Evolutionary conservation across 2,888 invertebrate species (phyloP).

Genomic region (Hirtodrosophila histrioides): DNA sequence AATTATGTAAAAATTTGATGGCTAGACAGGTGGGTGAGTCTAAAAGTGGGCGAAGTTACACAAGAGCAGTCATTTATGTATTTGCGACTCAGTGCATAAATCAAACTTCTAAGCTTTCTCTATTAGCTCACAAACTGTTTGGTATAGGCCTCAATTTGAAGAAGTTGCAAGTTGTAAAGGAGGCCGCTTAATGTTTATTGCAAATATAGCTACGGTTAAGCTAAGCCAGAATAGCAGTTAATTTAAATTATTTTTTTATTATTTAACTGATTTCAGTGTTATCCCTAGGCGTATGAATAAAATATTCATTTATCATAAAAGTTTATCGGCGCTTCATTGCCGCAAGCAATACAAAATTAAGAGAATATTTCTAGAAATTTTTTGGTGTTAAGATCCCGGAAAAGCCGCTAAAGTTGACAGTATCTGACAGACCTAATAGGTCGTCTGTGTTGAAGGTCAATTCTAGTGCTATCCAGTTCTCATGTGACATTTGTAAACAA

Average conservation of each 20-base stretch:
- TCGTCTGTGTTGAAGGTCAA: slow-evolving; percentile 23
- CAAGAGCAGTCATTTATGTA: slow-evolving; percentile 37
- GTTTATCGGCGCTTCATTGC: no score
- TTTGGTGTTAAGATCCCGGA: background rate
- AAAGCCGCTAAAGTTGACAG: slow-evolving; percentile 22
- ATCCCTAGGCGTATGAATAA: no score
- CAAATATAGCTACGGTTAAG: no score
- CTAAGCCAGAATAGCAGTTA: no score
- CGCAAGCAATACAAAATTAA: no score
- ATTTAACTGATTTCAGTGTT: no score
- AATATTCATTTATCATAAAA: background rate
- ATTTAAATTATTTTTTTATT: no score
- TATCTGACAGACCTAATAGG: background rate
- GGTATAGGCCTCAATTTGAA: background rate
- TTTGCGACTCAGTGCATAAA: slow-evolving; percentile 31
- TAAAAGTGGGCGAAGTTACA: slow-evolving; percentile 46
- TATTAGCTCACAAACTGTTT: slow-evolving; percentile 6
- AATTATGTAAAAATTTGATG: slow-evolving; percentile 67
- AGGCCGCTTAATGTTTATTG: no score
- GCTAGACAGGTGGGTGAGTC: slow-evolving; percentile 50
- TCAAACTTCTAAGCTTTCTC: slow-evolving; percentile 26
- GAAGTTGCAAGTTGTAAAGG: background rate
- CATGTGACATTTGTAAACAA: slow-evolving; percentile 45
- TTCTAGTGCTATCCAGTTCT: slow-evolving; percentile 18
- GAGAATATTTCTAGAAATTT: no score